Percentiles rank a stretch among this genome's conserved stretches.
These are phyloP conservation scores for Muscidifurax raptorellus DNA, from an alignment of 1,140 invertebrate genomes.

Conservation along the genomic window DNA sequence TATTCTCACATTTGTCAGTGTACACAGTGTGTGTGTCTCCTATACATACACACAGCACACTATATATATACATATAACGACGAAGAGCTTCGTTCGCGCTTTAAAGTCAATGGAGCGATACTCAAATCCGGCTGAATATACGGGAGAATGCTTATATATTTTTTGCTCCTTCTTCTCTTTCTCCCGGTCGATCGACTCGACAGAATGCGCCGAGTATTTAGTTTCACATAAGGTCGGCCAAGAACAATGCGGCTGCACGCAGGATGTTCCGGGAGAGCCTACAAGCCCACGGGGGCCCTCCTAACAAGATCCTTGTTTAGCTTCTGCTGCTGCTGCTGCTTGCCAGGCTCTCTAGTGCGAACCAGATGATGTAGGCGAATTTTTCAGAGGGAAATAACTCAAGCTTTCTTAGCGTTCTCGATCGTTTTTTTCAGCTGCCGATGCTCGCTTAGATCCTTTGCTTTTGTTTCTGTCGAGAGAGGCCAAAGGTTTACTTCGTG, in stretches of 20 bases:
- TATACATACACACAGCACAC: background rate
- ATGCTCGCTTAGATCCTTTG: background rate
- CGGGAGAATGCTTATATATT: background rate
- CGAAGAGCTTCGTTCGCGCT: background rate
- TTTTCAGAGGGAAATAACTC: slow-evolving; percentile 2
- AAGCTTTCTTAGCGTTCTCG: background rate
- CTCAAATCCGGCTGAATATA: slow-evolving; percentile 1
- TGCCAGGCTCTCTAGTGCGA: background rate
- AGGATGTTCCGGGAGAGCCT: slow-evolving; percentile 10
- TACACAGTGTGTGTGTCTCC: background rate
- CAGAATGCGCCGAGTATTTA: slow-evolving; percentile 22
- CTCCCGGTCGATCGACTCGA: background rate
- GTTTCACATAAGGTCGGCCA: slow-evolving; percentile 10
- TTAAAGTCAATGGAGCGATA: slow-evolving; percentile 9
- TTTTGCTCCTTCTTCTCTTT: background rate
- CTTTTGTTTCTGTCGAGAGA: background rate
- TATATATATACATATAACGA: too few relatives aligned
- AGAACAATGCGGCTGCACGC: slow-evolving; percentile 30
- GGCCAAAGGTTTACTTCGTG: slow-evolving; percentile 22
- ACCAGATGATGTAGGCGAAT: slow-evolving; percentile 22
- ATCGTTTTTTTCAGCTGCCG: background rate
- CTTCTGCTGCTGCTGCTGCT: background rate
- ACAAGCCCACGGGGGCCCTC: background rate
- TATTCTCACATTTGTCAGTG: slow-evolving; percentile 22
- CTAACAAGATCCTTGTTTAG: slow-evolving; percentile 45